These are phyloP conservation scores for Zaprionus vittiger DNA, from an alignment of 1,140 invertebrate species.

Conservation along the genomic window DNA sequence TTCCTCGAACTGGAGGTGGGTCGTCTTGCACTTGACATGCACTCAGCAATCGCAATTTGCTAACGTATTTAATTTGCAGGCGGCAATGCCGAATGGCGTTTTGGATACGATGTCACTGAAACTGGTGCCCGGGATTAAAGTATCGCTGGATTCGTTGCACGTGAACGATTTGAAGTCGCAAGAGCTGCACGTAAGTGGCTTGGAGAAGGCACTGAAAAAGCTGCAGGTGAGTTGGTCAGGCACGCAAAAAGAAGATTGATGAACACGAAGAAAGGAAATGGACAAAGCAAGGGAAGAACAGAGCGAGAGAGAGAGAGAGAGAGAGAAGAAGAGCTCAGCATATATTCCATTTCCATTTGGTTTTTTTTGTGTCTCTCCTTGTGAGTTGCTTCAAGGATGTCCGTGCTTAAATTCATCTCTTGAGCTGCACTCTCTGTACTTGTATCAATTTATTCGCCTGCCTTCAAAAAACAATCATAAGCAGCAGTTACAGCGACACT, in stretches of 20 bases:
- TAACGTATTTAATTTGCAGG: slow-evolving; percentile 49
- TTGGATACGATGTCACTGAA: slow-evolving; percentile 77
- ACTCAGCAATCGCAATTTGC: background rate
- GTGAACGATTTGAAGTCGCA: slow-evolving; percentile 68
- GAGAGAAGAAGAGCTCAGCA: background rate
- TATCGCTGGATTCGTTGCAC: slow-evolving; percentile 56
- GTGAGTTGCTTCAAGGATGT: slow-evolving; percentile 29
- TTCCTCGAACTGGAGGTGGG: slow-evolving; percentile 74
- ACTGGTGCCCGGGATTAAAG: slow-evolving; percentile 78
- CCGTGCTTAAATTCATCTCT: slow-evolving; percentile 40
- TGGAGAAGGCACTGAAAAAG: slow-evolving; percentile 79
- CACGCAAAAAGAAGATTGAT: slow-evolving; percentile 24
- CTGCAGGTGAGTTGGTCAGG: slow-evolving; percentile 71
- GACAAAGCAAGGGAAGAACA: background rate
- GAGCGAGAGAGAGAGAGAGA: background rate
- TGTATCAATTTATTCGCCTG: slow-evolving; percentile 43
- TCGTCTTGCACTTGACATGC: background rate
- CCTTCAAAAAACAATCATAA: slow-evolving; percentile 51
- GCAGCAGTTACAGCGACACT: background rate
- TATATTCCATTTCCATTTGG: slow-evolving; percentile 10
- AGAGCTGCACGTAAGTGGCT: slow-evolving; percentile 75
- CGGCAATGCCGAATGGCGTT: slow-evolving; percentile 66
- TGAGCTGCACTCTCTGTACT: slow-evolving; percentile 35
- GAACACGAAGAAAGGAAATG: slow-evolving; percentile 6
- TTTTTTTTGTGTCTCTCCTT: background rate